Evolutionary conservation across 2,113 vertebrate species (phyloP).

Genomic region (Naja naja): DNA sequence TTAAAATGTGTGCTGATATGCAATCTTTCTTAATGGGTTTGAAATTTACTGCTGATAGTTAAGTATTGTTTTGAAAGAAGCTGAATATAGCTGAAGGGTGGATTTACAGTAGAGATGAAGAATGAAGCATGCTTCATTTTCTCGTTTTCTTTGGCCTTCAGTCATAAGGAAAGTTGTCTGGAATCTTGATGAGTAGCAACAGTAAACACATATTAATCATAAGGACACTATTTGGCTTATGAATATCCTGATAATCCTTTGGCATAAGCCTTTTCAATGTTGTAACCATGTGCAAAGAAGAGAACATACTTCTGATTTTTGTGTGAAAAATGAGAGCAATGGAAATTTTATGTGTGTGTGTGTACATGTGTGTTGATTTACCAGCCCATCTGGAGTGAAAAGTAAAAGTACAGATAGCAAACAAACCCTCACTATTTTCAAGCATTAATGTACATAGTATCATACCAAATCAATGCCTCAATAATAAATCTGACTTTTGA

Average conservation of each 20-base stretch:
- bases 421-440: background rate
- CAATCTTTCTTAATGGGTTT: background rate
- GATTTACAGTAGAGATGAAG: background rate
- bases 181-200: background rate
- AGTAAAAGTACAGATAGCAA: background rate
- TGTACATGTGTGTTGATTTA: background rate
- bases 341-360: background rate
- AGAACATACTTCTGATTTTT: background rate
- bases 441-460: background rate
- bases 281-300: background rate
- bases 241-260: background rate
- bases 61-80: background rate
- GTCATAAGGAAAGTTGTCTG: background rate
- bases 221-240: background rate
- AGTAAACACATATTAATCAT: background rate
- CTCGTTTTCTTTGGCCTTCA: background rate
- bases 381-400: background rate
- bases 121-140: background rate
- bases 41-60: background rate
- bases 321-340: background rate
- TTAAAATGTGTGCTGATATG: background rate
- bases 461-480: background rate
- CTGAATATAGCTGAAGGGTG: background rate
- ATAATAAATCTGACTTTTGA: background rate
- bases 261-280: background rate